Evolutionary conservation across 2,113 vertebrate species (phyloP).

Genomic region (Phrynosoma blainvillii): DNA sequence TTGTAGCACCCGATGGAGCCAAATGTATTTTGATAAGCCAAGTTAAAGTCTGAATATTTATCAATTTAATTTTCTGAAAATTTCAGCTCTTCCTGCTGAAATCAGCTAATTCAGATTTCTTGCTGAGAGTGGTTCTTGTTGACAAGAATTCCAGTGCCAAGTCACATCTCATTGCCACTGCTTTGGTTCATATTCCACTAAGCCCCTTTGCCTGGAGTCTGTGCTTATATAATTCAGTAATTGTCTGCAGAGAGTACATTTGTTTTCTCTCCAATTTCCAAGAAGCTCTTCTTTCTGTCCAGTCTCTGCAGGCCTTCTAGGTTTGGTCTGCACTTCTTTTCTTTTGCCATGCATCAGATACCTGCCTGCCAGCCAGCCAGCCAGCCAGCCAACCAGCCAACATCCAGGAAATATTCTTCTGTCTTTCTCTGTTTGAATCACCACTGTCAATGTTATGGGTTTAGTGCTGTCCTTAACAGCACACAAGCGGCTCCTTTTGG

Average conservation of each 20-base stretch:
- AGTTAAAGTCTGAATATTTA: background rate
- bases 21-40: background rate
- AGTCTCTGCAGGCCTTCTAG: background rate
- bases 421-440: constrained; percentile 7
- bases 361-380: too few species aligned
- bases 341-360: constrained; percentile 4
- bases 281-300: background rate
- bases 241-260: background rate
- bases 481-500: constrained; percentile 45
- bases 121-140: background rate
- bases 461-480: constrained; percentile 31
- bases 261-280: background rate
- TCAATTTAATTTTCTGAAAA: background rate
- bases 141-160: background rate
- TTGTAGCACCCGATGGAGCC: background rate
- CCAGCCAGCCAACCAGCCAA: background rate
- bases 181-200: background rate
- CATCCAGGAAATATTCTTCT: constrained; percentile 22
- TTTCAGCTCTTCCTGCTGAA: background rate
- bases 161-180: background rate
- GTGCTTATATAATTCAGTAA: background rate
- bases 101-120: background rate
- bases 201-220: background rate
- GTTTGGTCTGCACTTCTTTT: background rate
- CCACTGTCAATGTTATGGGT: constrained; percentile 15